Base-by-base conservation (phyloP, 2,888 invertebrate genomes). In the Buathra laborator region DNA sequence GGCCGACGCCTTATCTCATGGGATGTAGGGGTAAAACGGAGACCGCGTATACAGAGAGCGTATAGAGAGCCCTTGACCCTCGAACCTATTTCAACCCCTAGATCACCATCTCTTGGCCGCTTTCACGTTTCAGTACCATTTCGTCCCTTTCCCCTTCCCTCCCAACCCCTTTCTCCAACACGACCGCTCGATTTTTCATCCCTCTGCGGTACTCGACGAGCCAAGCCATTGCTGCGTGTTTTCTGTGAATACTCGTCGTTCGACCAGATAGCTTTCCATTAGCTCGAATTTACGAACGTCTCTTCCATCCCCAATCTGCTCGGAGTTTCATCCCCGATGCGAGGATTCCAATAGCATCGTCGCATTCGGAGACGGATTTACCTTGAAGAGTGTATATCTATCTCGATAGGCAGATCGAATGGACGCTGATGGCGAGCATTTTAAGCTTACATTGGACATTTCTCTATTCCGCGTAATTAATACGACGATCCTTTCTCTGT, bases 1-100 rank as follows among this genome's bases (percentile, higher is more conserved):
- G 79, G 86, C 84, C 9, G 67, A 76, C 67, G 62, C 72, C 86
- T 85, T 87, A 86, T 83, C 82, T 83, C 62, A 37, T 14, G 32
- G 48, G 64, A 62, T 48, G 19, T 19, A 14, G 14, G n/a, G 14
- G n/a, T 43, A 59, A 66, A 12, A 48, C 16, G 44, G 14, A 46
- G 46, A 64, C 19, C 56, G 44, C 44, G 44, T 68, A 71, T 64
- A 32, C n/a, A 66, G 64, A 66, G 64, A 37, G n/a, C 37, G 37
- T 37, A 37, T 37, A 32, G 64, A 56, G 72, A 59, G 46, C 53
- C 46, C 48, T 19, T 44, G 19, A 83, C 71, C 56, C 70, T 83
- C 51, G 66, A 56, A 76, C 62, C 79, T 70, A 78, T 80, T 77
- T 59, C 72, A 72, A 29, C 19, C 68, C 75, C 62, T 79, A 70